A percentile compares a stretch with the other conserved stretches of the same genome.
These are phyloP conservation scores for Mustelus asterias DNA, from an alignment of 2,113 vertebrate genomes.

Conservation along the genomic window DNA sequence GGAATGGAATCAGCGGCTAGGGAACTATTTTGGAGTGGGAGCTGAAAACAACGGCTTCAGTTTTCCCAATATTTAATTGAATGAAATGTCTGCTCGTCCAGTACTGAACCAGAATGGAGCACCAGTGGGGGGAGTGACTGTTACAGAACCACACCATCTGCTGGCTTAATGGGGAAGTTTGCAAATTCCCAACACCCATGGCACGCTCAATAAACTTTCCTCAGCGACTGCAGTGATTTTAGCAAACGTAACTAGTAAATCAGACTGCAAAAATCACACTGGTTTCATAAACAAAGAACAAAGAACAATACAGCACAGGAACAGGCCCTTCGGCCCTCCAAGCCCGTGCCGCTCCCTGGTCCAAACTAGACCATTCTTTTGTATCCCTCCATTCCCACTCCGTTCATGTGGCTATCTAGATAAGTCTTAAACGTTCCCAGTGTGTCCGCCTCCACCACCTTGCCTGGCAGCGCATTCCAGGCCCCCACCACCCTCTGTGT, in stretches of 20 bases:
- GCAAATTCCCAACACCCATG: neutral
- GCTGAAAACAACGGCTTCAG: neutral
- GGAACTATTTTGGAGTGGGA: neutral
- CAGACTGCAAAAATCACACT: neutral
- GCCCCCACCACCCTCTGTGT: too few relatives aligned
- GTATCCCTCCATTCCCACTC: too few relatives aligned
- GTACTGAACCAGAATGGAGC: neutral
- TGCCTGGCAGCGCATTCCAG: too few relatives aligned
- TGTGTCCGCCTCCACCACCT: too few relatives aligned
- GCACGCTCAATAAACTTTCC: too few relatives aligned
- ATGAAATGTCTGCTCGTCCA: neutral
- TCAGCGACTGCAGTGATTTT: neutral
- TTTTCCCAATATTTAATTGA: neutral
- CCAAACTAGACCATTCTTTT: too few relatives aligned
- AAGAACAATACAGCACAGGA: too few relatives aligned
- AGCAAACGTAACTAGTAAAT: neutral
- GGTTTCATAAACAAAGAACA: too few relatives aligned
- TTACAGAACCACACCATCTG: neutral
- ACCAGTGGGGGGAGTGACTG: neutral
- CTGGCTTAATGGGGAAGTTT: neutral
- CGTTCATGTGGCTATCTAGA: too few relatives aligned
- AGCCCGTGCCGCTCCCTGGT: too few relatives aligned
- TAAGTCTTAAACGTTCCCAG: too few relatives aligned
- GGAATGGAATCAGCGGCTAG: neutral
- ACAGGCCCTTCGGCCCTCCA: too few relatives aligned